Percentiles rank a stretch among this genome's conserved stretches.
Conservation (phyloP, 1,140 invertebrate genomes). For the Drosophila aff. region DNA sequence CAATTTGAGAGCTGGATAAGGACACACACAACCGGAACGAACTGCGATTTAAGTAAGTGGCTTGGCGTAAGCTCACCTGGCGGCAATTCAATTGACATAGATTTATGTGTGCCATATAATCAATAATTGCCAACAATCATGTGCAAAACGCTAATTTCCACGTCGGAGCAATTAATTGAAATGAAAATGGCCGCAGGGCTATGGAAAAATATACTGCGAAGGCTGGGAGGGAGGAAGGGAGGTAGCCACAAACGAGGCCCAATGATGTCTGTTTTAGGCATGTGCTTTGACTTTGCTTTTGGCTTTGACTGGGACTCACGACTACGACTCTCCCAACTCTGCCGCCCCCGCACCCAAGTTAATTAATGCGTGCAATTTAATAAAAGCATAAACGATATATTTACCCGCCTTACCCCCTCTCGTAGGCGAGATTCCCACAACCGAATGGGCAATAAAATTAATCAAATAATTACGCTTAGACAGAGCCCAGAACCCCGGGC, state of each 20-base stretch:
- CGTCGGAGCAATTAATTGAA: constrained; percentile 68
- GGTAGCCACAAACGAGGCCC: not conserved
- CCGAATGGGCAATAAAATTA: constrained; percentile 76
- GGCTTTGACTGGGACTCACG: constrained; percentile 19
- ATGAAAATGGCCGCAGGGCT: constrained; percentile 47
- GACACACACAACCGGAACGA: constrained; percentile 16
- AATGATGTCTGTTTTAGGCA: constrained; percentile 46
- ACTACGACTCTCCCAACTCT: not conserved
- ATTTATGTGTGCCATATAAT: constrained; percentile 64
- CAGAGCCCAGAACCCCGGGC: constrained; percentile 27
- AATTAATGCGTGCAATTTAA: constrained; percentile 81
- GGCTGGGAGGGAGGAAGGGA: not conserved
- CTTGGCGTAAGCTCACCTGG: constrained; percentile 11
- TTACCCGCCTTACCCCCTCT: constrained; percentile 42
- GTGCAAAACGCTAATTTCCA: constrained; percentile 61
- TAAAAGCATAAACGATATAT: constrained; percentile 82
- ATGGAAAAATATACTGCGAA: constrained; percentile 2
- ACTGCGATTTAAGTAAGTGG: constrained; percentile 38
- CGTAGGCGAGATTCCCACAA: constrained; percentile 9
- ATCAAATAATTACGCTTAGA: constrained; percentile 77
- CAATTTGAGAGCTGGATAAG: constrained; percentile 21
- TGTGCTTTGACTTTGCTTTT: constrained; percentile 51
- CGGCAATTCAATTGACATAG: constrained; percentile 44
- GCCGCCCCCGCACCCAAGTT: constrained; percentile 38
- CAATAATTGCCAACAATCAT: constrained; percentile 67